Conservation (phyloP, 2,888 invertebrate genomes). For the Thera obeliscata region DNA sequence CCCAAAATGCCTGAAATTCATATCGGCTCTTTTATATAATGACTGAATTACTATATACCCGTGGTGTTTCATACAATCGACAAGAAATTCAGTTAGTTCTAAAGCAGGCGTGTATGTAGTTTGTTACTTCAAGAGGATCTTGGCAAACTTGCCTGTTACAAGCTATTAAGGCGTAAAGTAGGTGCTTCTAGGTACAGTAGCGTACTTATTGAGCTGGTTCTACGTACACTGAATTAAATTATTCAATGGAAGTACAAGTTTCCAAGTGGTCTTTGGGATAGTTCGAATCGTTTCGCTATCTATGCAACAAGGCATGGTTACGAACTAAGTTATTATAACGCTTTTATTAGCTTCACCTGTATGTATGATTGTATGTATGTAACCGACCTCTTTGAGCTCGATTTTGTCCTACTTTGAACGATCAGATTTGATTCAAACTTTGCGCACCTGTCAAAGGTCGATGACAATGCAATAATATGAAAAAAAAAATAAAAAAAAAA, state of each 20-base stretch:
- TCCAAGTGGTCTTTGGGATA: slow-evolving; percentile 21
- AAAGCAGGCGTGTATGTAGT: slow-evolving; percentile 2
- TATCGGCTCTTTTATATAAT: no score
- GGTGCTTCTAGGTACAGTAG: slow-evolving; percentile 23
- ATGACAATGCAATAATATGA: no score
- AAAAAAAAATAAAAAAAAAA: no score
- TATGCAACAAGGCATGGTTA: slow-evolving; percentile 10
- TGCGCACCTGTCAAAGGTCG: no score
- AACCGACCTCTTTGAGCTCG: no score
- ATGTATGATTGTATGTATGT: no score
- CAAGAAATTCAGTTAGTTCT: slow-evolving; percentile 1
- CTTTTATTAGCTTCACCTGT: no score
- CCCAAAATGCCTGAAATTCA: no score
- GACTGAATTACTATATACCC: no score
- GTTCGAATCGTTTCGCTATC: slow-evolving; percentile 22
- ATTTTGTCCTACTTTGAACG: no score
- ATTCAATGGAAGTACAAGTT: slow-evolving; percentile 24
- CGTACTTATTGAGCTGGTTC: slow-evolving; percentile 26
- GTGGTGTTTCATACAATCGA: no score
- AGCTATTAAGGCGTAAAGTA: slow-evolving; percentile 28
- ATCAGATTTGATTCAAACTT: no score
- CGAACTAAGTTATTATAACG: neutral
- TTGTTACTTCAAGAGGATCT: slow-evolving; percentile 9
- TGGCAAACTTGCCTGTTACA: slow-evolving; percentile 32
- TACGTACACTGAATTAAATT: slow-evolving; percentile 21